phyloP scores from a whole-genome alignment of 2,113 vertebrate genomes.

The Dolichallabes microphthalmus region DNA sequence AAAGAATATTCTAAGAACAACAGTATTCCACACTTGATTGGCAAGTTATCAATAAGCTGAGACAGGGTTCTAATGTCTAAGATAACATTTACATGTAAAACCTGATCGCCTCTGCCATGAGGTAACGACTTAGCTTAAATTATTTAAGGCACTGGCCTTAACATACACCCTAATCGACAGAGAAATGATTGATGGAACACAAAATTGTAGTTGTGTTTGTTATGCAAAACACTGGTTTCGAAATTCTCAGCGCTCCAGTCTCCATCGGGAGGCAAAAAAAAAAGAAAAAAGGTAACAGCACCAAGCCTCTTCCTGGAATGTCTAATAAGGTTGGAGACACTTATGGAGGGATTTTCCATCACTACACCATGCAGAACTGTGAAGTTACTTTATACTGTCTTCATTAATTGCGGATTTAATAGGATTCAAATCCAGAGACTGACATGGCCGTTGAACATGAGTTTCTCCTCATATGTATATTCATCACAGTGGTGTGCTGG shows the following conservation, averaged over 20 bases:
- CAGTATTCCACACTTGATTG: background rate
- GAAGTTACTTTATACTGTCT: no score
- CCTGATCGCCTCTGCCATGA: background rate
- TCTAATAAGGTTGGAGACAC: background rate
- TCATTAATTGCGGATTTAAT: background rate
- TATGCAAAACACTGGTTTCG: background rate
- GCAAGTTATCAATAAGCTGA: background rate
- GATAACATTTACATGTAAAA: conserved; percentile 1
- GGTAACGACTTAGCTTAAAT: background rate
- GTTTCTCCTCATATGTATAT: background rate
- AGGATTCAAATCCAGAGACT: background rate
- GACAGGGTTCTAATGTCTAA: background rate
- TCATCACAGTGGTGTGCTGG: no score
- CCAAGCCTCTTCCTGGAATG: background rate
- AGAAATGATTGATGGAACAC: background rate
- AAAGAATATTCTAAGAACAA: background rate
- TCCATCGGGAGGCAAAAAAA: background rate
- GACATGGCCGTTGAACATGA: no score
- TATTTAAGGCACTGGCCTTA: background rate
- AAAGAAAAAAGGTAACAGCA: background rate
- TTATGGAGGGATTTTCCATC: background rate
- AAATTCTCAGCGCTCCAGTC: background rate
- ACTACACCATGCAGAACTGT: background rate
- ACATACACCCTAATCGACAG: background rate
- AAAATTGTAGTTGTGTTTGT: background rate